Percentiles rank a stretch among this genome's conserved stretches.
Evolutionary conservation across 2,888 invertebrate genomes (phyloP).

Genomic region (Chymomyza amoena): DNA sequence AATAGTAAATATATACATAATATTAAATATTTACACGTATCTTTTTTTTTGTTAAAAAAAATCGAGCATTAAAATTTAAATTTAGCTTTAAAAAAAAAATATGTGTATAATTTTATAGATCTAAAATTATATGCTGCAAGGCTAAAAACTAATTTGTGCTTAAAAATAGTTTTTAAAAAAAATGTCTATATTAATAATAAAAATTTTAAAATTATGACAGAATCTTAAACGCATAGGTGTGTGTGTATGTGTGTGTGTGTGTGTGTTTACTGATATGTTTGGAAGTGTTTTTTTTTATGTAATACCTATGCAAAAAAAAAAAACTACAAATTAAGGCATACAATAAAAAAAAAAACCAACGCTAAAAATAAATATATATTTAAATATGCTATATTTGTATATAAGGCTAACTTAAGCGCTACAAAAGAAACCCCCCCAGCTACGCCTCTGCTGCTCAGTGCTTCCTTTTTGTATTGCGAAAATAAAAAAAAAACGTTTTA

Average conservation of each 20-base stretch:
- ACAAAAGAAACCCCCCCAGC: slow-evolving; percentile 17
- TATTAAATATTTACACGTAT: slow-evolving; percentile 48
- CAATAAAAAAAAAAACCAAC: slow-evolving; percentile 20
- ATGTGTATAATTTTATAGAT: neutral
- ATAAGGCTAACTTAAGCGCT: neutral
- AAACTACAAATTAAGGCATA: slow-evolving; percentile 20
- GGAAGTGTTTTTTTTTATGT: slow-evolving; percentile 31
- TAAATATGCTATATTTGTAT: neutral
- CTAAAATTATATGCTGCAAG: slow-evolving; percentile 17
- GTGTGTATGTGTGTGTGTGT: slow-evolving; percentile 18
- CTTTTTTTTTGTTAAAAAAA: neutral
- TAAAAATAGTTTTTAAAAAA: slow-evolving; percentile 37
- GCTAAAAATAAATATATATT: neutral
- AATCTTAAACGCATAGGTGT: neutral
- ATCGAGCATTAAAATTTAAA: neutral
- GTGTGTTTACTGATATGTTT: slow-evolving; percentile 42
- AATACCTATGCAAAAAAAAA: slow-evolving; percentile 10
- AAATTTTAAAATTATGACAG: neutral
- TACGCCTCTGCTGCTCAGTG: neutral
- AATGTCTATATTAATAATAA: neutral
- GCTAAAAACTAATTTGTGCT: slow-evolving; percentile 57
- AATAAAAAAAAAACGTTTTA: neutral
- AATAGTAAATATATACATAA: slow-evolving; percentile 40
- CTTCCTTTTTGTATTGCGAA: neutral
- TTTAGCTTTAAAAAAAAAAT: slow-evolving; percentile 24